These are phyloP conservation scores for Lutraria lutraria DNA, from an alignment of 2,888 invertebrate species.

Conservation along the genomic window DNA sequence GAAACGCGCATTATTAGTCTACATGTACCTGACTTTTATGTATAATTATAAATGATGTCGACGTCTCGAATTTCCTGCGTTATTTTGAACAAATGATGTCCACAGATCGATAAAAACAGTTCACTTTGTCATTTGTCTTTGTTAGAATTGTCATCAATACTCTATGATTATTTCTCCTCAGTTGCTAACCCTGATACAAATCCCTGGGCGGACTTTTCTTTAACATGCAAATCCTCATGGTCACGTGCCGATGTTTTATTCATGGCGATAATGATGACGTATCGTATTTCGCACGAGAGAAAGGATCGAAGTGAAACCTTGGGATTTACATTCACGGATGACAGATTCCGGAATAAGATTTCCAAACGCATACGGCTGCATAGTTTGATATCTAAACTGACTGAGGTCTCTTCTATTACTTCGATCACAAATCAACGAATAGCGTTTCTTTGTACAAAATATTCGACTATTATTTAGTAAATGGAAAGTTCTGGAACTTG, in stretches of 20 bases:
- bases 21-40: no score
- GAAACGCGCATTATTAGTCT: no score
- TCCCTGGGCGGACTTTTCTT: background rate
- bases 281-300: background rate
- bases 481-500: no score
- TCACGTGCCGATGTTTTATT: slow-evolving; percentile 14
- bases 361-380: background rate
- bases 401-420: background rate
- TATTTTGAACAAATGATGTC: background rate
- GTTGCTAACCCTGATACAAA: background rate
- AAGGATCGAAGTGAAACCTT: background rate
- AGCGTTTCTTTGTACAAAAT: no score
- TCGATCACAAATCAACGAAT: background rate
- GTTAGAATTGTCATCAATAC: slow-evolving; percentile 14
- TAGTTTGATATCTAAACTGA: background rate
- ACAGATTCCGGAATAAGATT: background rate
- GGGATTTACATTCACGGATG: background rate
- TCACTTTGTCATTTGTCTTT: slow-evolving; percentile 1
- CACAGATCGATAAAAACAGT: background rate
- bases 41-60: no score
- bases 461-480: no score
- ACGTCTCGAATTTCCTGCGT: background rate
- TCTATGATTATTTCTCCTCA: background rate
- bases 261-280: background rate
- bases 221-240: background rate